These are phyloP conservation scores for Anoncus sp. DNA, from an alignment of 2,888 invertebrate genomes.

Conservation along the genomic window DNA sequence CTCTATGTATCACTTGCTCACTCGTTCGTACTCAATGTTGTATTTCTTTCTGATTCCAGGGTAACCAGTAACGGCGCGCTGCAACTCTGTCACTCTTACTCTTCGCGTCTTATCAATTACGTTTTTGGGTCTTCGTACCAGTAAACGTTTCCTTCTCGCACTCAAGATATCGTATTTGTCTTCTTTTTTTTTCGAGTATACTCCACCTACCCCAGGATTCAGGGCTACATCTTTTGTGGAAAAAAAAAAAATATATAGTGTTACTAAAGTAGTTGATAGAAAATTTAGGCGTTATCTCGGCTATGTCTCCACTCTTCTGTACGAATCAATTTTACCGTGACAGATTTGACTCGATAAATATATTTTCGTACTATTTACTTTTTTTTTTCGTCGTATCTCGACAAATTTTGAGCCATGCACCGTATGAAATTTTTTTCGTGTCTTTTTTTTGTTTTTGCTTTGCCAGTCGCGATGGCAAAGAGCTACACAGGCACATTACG, in stretches of 20 bases:
- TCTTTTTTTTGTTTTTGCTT: neutral
- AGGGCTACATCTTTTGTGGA: neutral
- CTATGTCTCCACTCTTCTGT: too few species aligned
- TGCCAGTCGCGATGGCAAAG: neutral
- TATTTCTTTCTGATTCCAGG: conserved; percentile 35
- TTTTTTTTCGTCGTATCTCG: neutral
- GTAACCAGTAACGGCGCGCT: conserved; percentile 12
- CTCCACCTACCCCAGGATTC: neutral
- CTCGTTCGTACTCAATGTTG: conserved; percentile 33
- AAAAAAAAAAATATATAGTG: too few species aligned
- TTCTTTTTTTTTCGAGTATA: neutral
- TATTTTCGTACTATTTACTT: neutral
- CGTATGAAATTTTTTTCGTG: conserved; percentile 1
- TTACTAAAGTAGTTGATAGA: too few species aligned
- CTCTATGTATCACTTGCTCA: conserved; percentile 4
- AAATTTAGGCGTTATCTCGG: too few species aligned
- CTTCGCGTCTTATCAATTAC: conserved; percentile 1
- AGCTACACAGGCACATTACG: neutral
- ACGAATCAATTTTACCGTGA: too few species aligned
- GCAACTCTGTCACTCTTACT: conserved; percentile 26
- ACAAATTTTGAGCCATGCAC: neutral
- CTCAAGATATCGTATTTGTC: too few species aligned
- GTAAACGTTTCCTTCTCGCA: conserved; percentile 3
- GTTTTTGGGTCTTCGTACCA: neutral
- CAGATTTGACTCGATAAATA: too few species aligned